Conservation (phyloP, 2,797 vertebrate species). For the Gymnoscopelus braueri region DNA sequence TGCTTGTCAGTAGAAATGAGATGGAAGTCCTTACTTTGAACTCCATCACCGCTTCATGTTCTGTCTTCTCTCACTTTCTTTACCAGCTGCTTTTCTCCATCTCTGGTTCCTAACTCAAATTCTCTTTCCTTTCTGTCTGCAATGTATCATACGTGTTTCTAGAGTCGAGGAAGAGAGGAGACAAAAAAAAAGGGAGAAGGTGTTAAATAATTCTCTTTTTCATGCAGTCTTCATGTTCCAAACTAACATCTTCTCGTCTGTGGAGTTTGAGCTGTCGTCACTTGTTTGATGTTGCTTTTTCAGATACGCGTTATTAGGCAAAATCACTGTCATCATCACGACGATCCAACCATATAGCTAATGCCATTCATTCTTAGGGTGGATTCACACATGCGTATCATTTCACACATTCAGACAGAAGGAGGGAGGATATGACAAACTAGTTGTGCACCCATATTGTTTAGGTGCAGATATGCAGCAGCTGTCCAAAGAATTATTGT, state of each 20-base stretch:
- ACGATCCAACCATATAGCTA: too few relatives aligned
- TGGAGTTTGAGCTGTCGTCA: too few relatives aligned
- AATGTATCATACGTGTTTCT: neutral
- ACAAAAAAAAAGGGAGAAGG: neutral
- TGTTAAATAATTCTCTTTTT: neutral
- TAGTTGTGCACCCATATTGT: neutral
- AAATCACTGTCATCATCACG: too few relatives aligned
- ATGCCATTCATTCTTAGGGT: too few relatives aligned
- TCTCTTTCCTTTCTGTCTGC: slow-evolving; percentile 12
- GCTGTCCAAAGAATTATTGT: too few relatives aligned
- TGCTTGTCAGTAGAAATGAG: slow-evolving; percentile 50
- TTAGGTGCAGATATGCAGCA: too few relatives aligned
- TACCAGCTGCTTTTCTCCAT: slow-evolving; percentile 29
- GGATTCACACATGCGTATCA: too few relatives aligned
- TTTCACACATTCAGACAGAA: too few relatives aligned
- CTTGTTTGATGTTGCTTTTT: too few relatives aligned
- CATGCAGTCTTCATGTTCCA: neutral
- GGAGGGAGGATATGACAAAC: neutral
- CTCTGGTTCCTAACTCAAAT: slow-evolving; percentile 23
- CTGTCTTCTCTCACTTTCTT: slow-evolving; percentile 43
- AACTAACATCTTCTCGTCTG: neutral
- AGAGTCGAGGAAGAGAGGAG: neutral
- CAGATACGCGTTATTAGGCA: too few relatives aligned
- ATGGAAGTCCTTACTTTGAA: slow-evolving; percentile 68
- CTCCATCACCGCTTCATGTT: slow-evolving; percentile 60